phyloP scores from a whole-genome alignment of 2,797 vertebrate species.

The Molossus molossus region DNA sequence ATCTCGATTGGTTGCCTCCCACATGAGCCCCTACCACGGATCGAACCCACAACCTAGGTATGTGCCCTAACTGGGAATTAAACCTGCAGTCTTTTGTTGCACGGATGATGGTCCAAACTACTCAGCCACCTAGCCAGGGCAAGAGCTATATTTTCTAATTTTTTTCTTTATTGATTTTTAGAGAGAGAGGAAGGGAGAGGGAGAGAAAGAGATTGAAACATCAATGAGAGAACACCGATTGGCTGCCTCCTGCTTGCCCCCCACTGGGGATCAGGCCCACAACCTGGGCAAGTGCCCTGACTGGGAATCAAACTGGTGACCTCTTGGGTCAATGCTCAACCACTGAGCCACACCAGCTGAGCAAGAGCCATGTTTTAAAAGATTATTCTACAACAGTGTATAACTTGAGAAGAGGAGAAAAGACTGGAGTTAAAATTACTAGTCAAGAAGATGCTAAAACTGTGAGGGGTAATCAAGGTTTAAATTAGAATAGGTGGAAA shows the following conservation, averaged over 20 bases:
- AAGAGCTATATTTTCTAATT: not conserved
- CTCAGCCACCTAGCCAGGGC: not conserved
- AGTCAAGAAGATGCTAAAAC: constrained; percentile 46
- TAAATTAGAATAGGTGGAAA: not conserved
- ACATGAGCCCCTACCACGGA: not conserved
- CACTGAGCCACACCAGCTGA: too few relatives aligned
- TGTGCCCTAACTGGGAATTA: not conserved
- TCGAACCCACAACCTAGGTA: not conserved
- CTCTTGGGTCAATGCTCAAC: too few relatives aligned
- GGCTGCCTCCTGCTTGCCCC: too few relatives aligned
- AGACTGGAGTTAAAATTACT: constrained; percentile 7
- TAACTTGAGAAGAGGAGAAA: constrained; percentile 9
- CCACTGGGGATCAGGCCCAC: too few relatives aligned
- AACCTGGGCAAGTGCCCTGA: too few relatives aligned
- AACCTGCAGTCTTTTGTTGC: not conserved
- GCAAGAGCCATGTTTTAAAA: constrained; percentile 11
- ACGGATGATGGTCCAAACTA: not conserved
- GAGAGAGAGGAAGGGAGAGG: too few relatives aligned
- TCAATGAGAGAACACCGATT: too few relatives aligned
- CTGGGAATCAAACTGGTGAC: too few relatives aligned
- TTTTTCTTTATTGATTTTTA: too few relatives aligned
- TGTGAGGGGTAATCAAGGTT: constrained; percentile 9
- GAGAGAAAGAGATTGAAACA: too few relatives aligned
- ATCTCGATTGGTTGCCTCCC: not conserved
- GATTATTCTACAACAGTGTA: not conserved